Evolutionary conservation across 2,888 invertebrate species (phyloP).

Genomic region (Sesamia inferens): DNA sequence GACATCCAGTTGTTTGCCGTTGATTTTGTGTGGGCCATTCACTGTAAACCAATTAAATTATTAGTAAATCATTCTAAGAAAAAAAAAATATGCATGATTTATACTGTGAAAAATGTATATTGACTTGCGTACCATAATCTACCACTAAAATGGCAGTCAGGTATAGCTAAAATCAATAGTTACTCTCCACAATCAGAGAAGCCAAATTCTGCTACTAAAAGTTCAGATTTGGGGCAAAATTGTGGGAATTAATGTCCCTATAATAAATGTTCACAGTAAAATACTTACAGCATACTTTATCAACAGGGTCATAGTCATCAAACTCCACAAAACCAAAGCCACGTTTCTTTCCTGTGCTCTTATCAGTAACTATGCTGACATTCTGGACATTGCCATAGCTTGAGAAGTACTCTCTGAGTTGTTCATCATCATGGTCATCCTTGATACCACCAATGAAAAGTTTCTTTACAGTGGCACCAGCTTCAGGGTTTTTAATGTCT

Average conservation of each 20-base stretch:
- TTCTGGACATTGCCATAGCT: constrained; percentile 95
- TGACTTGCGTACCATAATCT: constrained; percentile 87
- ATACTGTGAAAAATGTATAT: constrained; percentile 71
- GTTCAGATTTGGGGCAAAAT: constrained; percentile 88
- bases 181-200: constrained; percentile 88
- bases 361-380: constrained; percentile 97
- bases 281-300: constrained; percentile 97
- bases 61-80: constrained; percentile 2
- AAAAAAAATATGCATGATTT: background rate
- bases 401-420: constrained; percentile 95
- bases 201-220: constrained; percentile 83
- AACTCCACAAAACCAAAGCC: constrained; percentile 99
- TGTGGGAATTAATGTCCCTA: constrained; percentile 71
- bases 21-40: constrained; percentile 95
- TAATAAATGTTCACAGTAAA: constrained; percentile 21
- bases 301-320: constrained; percentile 99
- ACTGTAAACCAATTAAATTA: constrained; percentile 84
- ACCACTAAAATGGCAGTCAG: constrained; percentile 73
- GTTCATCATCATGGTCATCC: constrained; percentile 98
- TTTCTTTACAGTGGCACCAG: constrained; percentile 98
- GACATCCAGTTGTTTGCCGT: constrained; percentile 96
- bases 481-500: constrained; percentile 97
- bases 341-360: constrained; percentile 97
- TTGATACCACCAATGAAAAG: constrained; percentile 98
- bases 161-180: constrained; percentile 88